Evolutionary conservation across 2,797 vertebrate genomes (phyloP).

Genomic region (Pantherophis alleghaniensis): DNA sequence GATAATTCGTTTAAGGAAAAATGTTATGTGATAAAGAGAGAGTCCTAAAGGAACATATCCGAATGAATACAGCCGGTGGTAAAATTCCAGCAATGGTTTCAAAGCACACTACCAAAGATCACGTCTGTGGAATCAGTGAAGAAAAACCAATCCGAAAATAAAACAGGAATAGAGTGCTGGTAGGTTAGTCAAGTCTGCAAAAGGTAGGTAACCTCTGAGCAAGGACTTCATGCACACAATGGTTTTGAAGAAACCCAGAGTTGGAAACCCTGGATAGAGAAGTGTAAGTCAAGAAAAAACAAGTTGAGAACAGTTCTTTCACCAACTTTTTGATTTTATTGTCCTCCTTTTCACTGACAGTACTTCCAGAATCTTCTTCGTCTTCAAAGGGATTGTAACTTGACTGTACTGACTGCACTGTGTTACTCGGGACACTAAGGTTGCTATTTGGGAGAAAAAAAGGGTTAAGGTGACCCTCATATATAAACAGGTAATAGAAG

Average conservation of each 20-base stretch:
- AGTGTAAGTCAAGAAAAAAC: constrained; percentile 60
- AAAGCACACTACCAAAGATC: constrained; percentile 37
- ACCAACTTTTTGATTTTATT: constrained; percentile 95
- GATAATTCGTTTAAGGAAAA: constrained; percentile 41
- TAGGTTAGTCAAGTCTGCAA: constrained; percentile 45
- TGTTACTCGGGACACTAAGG: constrained; percentile 85
- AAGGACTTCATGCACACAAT: constrained; percentile 56
- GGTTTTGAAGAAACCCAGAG: constrained; percentile 39
- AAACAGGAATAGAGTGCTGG: constrained; percentile 43
- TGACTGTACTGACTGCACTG: constrained; percentile 78
- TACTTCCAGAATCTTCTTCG: constrained; percentile 84
- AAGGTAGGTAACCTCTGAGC: constrained; percentile 39
- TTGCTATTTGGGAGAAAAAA: constrained; percentile 86
- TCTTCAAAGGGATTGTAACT: constrained; percentile 96
- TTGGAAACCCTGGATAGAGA: constrained; percentile 62
- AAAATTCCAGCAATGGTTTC: constrained; percentile 51
- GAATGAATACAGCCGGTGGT: constrained; percentile 33
- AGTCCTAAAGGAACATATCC: constrained; percentile 38
- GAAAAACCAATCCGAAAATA: constrained; percentile 35
- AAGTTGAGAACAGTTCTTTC: constrained; percentile 74
- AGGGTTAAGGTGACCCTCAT: constrained; percentile 74
- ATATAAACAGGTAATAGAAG: background rate
- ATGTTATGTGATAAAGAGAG: constrained; percentile 51
- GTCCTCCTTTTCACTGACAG: constrained; percentile 90
- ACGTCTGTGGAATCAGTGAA: constrained; percentile 23